Evolutionary conservation across 2,888 invertebrate species (phyloP).

Genomic region (Luperina testacea): DNA sequence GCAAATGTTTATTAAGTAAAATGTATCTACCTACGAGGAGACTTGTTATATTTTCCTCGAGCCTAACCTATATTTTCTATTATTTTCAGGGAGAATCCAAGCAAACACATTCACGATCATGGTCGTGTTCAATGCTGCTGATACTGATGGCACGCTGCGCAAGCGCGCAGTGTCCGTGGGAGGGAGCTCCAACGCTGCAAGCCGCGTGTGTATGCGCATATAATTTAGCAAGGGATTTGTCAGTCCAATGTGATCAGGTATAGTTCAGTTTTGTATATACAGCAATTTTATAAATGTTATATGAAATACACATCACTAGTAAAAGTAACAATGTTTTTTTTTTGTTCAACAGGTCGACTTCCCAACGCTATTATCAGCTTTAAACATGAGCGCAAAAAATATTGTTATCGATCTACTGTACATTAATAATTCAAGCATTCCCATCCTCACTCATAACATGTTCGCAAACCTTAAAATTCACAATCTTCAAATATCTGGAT

Average conservation of each 20-base stretch:
- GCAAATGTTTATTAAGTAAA: neutral
- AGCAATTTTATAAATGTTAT: neutral
- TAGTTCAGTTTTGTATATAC: neutral
- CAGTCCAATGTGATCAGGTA: slow-evolving; percentile 96
- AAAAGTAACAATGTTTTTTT: slow-evolving; percentile 9
- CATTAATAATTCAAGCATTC: slow-evolving; percentile 96
- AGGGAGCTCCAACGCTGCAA: slow-evolving; percentile 93
- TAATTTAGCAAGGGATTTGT: slow-evolving; percentile 95
- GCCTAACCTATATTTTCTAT: slow-evolving; percentile 11
- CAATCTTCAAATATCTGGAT: slow-evolving; percentile 96
- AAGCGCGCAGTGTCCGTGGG: slow-evolving; percentile 96
- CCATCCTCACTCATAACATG: slow-evolving; percentile 91
- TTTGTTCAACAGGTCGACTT: slow-evolving; percentile 92
- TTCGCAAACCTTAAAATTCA: slow-evolving; percentile 93
- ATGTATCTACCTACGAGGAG: neutral
- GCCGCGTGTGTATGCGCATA: slow-evolving; percentile 96
- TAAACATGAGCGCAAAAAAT: slow-evolving; percentile 92
- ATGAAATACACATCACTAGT: slow-evolving; percentile 6
- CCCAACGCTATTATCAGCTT: slow-evolving; percentile 92
- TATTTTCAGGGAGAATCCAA: slow-evolving; percentile 74
- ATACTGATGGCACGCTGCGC: slow-evolving; percentile 71
- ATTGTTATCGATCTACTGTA: slow-evolving; percentile 95
- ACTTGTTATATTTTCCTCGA: neutral
- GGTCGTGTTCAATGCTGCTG: slow-evolving; percentile 72
- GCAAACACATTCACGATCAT: slow-evolving; percentile 65